Evolutionary conservation across 2,797 vertebrate species (phyloP).

Genomic region (Notolepis coatsorum): DNA sequence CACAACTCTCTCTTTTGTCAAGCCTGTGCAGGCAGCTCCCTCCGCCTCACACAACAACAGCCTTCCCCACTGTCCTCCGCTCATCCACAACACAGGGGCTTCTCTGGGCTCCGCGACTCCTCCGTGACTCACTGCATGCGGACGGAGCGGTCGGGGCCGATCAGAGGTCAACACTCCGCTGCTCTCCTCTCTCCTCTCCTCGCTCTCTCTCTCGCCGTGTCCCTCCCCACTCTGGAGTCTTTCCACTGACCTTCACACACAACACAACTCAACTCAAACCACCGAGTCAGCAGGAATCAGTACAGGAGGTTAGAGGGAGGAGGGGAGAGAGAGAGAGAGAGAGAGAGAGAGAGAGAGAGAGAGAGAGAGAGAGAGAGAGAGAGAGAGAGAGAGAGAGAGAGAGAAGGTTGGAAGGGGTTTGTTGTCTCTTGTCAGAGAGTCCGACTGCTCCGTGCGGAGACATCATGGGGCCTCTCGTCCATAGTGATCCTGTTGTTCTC

Average conservation of each 20-base stretch:
- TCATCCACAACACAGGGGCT: slow-evolving; percentile 28
- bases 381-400: slow-evolving; percentile 42
- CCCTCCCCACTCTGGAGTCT: slow-evolving; percentile 48
- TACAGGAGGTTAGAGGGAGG: slow-evolving; percentile 18
- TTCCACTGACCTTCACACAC: slow-evolving; percentile 71
- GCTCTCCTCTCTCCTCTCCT: slow-evolving; percentile 34
- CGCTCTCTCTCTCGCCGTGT: too few species aligned
- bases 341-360: slow-evolving; percentile 22
- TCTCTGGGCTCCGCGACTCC: slow-evolving; percentile 38
- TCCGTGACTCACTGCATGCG: slow-evolving; percentile 75
- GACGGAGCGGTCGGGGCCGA: slow-evolving; percentile 55
- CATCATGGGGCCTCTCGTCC: slow-evolving; percentile 78
- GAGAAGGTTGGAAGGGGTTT: slow-evolving; percentile 65
- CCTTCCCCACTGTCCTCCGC: slow-evolving; percentile 44
- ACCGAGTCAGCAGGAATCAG: slow-evolving; percentile 78
- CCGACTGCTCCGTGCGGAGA: slow-evolving; percentile 69
- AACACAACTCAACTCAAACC: slow-evolving; percentile 64
- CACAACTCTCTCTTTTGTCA: slow-evolving; percentile 72
- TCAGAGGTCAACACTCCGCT: slow-evolving; percentile 65
- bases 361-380: slow-evolving; percentile 18
- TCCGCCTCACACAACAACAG: too few species aligned
- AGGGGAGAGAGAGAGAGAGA: slow-evolving; percentile 14
- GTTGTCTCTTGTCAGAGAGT: slow-evolving; percentile 53
- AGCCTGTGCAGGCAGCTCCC: slow-evolving; percentile 20
- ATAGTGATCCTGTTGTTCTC: slow-evolving; percentile 44